phyloP scores from a whole-genome alignment of 2,888 invertebrate species.

The Acleris holmiana region DNA sequence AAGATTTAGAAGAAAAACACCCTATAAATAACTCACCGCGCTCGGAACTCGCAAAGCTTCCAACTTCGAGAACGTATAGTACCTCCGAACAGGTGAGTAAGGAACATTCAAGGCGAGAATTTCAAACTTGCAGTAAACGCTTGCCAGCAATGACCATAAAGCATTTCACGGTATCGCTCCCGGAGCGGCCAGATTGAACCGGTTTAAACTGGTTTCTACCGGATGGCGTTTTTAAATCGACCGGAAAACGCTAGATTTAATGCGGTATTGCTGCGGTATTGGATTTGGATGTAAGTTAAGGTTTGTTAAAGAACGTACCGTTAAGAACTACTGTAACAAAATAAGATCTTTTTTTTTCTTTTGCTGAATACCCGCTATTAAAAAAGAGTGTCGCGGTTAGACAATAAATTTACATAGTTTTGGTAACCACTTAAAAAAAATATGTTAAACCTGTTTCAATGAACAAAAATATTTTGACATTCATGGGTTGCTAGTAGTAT shows the following conservation, averaged over 20 bases:
- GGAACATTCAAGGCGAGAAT: conserved; percentile 56
- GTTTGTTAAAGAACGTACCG: not conserved
- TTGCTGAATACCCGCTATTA: no score
- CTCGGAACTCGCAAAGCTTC: conserved; percentile 22
- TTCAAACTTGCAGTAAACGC: conserved; percentile 68
- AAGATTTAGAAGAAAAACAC: conserved; percentile 4
- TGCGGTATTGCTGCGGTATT: conserved; percentile 27
- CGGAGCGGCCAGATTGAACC: conserved; percentile 50
- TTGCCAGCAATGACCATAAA: conserved; percentile 69
- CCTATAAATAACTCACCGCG: conserved; percentile 14
- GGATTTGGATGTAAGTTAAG: conserved; percentile 25
- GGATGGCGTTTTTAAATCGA: conserved; percentile 43
- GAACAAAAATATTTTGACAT: no score
- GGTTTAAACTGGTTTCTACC: conserved; percentile 54
- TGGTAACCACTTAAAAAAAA: no score
- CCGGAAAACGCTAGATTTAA: conserved; percentile 39
- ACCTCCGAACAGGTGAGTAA: conserved; percentile 42
- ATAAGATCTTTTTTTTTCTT: no score
- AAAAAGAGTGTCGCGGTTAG: no score
- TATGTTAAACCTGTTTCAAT: no score
- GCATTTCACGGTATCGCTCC: conserved; percentile 64
- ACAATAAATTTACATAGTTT: no score
- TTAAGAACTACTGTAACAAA: not conserved
- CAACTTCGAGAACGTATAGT: conserved; percentile 39
- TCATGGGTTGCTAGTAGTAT: no score